Base-by-base conservation (phyloP, 2,113 vertebrate species). In the Xiphophorus maculatus region DNA sequence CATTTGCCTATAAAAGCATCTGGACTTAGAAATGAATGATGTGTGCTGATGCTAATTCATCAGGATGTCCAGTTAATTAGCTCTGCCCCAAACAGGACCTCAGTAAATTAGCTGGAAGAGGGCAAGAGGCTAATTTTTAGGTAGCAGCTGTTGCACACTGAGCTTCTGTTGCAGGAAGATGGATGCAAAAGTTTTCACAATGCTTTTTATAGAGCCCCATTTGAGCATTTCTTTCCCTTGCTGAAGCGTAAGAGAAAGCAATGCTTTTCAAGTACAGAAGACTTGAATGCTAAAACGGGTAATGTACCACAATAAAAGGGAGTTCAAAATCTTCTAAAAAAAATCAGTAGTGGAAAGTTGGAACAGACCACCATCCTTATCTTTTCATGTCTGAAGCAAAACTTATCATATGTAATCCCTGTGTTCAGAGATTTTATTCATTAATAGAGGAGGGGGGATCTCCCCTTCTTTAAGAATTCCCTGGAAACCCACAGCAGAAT, bases 41-140 rank as follows among this genome's bases (percentile, higher is more conserved):
- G 74, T 66, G 80, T 66, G 73, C 60, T 62, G 42, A 66, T 19
- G 66, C 63, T 74, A 82, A 90, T 84, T 88, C 83, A 67, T 86
- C 80, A 85, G 60, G 77, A 84, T 27, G 70, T 81, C 87, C 87
- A 88, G 88, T 89, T 89, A 88, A 77, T n/a, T 76, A 66, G 86
- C 74, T 51, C 51, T 61, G 73, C 70, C 71, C 40, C 77, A 73
- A 71, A 69, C 75, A 35, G 63, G 81, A 74, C 73, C 62, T 62
- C 66, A 66, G 76, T 25, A 66, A 63, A 60, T 15, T 29, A 51
- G 75, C 76, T 30, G 77, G 54, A 62, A 42, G 63, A 67, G 73
- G 19, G 25, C 22, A 73, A 19, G 69, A 74, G 64, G 66, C 22
- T 6, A 69, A 68, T 66, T 71, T 12, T 37, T 65, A 2, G 69